Evolutionary conservation across 1,140 invertebrate genomes (phyloP).

Genomic region (Hylaeus anthracinus): DNA sequence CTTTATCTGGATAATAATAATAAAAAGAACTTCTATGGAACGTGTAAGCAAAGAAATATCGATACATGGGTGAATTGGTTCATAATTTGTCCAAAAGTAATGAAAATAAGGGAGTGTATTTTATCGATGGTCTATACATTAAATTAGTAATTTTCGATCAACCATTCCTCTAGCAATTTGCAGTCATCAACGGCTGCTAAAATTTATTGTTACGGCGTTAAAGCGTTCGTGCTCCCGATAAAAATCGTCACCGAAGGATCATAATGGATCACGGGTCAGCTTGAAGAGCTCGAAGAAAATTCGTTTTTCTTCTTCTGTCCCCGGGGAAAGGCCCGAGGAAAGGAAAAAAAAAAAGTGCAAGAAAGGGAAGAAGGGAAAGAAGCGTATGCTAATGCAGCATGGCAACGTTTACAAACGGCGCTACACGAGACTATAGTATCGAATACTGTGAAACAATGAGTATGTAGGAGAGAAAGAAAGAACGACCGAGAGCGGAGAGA

Average conservation of each 20-base stretch:
- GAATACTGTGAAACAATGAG: slow-evolving; percentile 62
- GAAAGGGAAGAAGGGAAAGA: slow-evolving; percentile 57
- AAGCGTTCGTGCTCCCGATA: neutral
- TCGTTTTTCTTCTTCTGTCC: neutral
- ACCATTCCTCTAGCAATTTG: too few species aligned
- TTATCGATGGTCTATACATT: too few species aligned
- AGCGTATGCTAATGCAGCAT: slow-evolving; percentile 64
- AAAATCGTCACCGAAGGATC: neutral
- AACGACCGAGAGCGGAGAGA: slow-evolving; percentile 66
- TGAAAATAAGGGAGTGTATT: too few species aligned
- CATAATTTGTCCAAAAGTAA: too few species aligned
- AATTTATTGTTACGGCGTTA: too few species aligned
- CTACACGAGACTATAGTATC: slow-evolving; percentile 64
- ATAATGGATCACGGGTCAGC: neutral
- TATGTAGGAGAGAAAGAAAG: slow-evolving; percentile 55
- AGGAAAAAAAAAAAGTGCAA: slow-evolving; percentile 64
- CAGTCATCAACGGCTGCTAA: too few species aligned
- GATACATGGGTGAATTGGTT: too few species aligned
- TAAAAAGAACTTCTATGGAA: neutral
- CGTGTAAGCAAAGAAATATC: neutral
- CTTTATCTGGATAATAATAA: slow-evolving; percentile 21
- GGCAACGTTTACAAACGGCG: slow-evolving; percentile 64
- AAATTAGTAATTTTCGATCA: too few species aligned
- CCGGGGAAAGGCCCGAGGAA: slow-evolving; percentile 35
- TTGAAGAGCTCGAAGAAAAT: neutral